These are phyloP conservation scores for Ditula angustiorana DNA, from an alignment of 2,888 invertebrate species.

Conservation along the genomic window DNA sequence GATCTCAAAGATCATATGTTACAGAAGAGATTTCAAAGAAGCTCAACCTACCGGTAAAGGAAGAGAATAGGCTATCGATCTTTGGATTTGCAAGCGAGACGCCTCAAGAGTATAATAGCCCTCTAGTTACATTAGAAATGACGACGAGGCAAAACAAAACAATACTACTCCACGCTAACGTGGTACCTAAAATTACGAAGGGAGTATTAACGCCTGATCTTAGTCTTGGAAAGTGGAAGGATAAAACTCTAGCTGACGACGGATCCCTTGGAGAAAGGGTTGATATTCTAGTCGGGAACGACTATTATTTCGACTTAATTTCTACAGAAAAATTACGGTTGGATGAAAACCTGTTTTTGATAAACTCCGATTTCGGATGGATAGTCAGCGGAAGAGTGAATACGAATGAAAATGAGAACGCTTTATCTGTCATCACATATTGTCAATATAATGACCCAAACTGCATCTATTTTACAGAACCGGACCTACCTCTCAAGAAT, in stretches of 20 bases:
- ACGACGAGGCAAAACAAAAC: too few relatives aligned
- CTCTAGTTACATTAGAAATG: background rate
- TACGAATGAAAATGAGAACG: too few relatives aligned
- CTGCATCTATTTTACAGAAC: background rate
- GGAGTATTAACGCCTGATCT: too few relatives aligned
- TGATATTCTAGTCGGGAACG: background rate
- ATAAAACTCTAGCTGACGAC: too few relatives aligned
- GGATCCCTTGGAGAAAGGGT: too few relatives aligned
- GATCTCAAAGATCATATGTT: background rate
- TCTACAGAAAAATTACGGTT: background rate
- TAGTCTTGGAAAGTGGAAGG: too few relatives aligned
- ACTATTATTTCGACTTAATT: slow-evolving; percentile 5
- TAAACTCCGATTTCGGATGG: background rate
- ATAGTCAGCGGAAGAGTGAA: too few relatives aligned
- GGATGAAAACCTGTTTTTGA: background rate
- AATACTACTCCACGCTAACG: too few relatives aligned
- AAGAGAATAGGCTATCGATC: background rate
- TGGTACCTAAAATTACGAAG: too few relatives aligned
- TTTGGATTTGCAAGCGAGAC: background rate
- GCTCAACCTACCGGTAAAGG: background rate
- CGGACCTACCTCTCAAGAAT: slow-evolving; percentile 35
- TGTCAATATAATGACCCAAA: background rate
- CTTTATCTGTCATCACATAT: slow-evolving; percentile 1
- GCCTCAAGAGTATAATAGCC: background rate
- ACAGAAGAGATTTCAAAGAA: background rate